A percentile compares a stretch with the other conserved stretches of the same genome.
Conservation (phyloP, 1,140 invertebrate genomes). For the Adelges cooleyi region DNA sequence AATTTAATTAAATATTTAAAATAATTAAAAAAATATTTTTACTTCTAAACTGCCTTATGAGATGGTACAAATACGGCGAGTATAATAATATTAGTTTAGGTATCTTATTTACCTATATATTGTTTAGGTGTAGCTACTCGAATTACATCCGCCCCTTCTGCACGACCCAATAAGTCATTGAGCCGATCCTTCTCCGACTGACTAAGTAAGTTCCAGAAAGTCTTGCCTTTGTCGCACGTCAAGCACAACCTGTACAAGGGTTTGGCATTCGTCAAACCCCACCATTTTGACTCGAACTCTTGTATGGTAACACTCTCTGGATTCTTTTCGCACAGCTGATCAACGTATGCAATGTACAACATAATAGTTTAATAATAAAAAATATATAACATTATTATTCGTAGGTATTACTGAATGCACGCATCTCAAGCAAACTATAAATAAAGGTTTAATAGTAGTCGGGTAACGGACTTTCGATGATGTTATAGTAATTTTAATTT, state of each 20-base stretch:
- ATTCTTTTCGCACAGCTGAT: conserved; percentile 46
- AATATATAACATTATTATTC: no score
- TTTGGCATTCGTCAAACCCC: conserved; percentile 15
- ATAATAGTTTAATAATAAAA: no score
- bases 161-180: conserved; percentile 49
- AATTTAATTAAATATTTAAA: not conserved
- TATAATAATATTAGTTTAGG: not conserved
- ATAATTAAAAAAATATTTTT: not conserved
- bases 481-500: no score
- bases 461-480: no score
- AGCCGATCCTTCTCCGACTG: conserved; percentile 52
- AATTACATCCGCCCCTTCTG: conserved; percentile 39
- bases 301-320: conserved; percentile 44
- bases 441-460: no score
- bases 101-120: conserved; percentile 41
- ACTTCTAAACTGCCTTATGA: no score
- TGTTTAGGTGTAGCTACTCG: conserved; percentile 44
- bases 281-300: conserved; percentile 44
- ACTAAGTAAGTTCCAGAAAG: conserved; percentile 52
- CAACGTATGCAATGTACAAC: conserved; percentile 29
- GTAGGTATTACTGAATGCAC: no score
- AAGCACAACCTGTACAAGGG: conserved; percentile 32
- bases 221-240: conserved; percentile 41
- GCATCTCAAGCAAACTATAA: no score
- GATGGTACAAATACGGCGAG: not conserved